phyloP scores from a whole-genome alignment of 2,113 vertebrate genomes.

The Candoia aspera region DNA sequence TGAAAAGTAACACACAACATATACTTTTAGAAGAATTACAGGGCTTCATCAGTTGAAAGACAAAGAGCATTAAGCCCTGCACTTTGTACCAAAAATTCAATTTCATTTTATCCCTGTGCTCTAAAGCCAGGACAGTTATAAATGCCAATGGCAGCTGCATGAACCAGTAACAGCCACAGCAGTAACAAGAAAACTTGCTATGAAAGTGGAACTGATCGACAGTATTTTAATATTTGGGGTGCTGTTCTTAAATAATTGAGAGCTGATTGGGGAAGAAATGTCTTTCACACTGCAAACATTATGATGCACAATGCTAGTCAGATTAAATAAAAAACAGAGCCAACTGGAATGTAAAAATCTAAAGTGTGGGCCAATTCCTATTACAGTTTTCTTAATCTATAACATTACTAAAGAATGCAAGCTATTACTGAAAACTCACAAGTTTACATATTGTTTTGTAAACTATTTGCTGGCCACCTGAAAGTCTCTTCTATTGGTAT shows the following conservation, averaged over 20 bases:
- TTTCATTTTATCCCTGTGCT: neutral
- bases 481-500: neutral
- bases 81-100: too few relatives aligned
- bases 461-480: neutral
- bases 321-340: neutral
- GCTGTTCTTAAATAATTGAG: neutral
- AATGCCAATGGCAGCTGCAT: neutral
- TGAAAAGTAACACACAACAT: constrained; percentile 27
- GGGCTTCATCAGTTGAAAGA: neutral
- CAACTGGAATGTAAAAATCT: neutral
- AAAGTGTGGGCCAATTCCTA: neutral
- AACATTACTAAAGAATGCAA: neutral
- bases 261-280: neutral
- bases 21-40: neutral
- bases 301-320: neutral
- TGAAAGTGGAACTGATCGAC: neutral
- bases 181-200: neutral
- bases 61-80: neutral
- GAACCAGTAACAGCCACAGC: neutral
- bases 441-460: neutral
- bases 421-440: neutral
- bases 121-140: neutral
- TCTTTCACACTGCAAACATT: neutral
- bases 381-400: neutral
- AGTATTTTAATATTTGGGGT: neutral